Evolutionary conservation across 2,113 vertebrate genomes (phyloP), one percentile per base, ranked within the genome.

Genomic region (Cottus gobio): DNA sequence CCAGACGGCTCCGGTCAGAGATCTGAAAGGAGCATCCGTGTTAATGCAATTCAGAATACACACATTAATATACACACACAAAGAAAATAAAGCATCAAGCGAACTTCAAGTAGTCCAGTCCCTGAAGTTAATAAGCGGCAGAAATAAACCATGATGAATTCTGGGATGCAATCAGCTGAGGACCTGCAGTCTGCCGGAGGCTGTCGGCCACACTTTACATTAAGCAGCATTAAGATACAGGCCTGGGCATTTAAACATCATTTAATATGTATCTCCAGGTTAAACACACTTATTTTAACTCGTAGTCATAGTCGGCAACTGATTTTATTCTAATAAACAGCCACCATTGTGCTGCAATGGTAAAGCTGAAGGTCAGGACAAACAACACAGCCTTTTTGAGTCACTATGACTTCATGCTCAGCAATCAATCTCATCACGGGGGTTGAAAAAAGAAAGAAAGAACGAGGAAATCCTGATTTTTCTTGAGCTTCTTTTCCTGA

Each of bases 221-320:
- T 69, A 54, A 69, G 22, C 54, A 68, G 56, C 30, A 31, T 34
- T 79, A 20, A 30, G 61, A 62, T 71, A n/a, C n/a, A n/a, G n/a
- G n/a, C 11, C 12, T 1, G 10, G 39, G 18, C 52, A 58, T 52
- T 26, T 20, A 28, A 58, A 12, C 39, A 61, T 9, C n/a, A 62
- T 31, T 15, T 26, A 3, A 16, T 12, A 16, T 10, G 57, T 46
- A 65, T 48, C 34, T 71, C 61, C 46, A 57, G 16, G 22, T 57
- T 58, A 15, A 61, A 34, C 34, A 7, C 3, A 1, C 7, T 62
- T 1, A 1, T 50, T 61, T 6, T 1, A 42, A 31, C 2, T 44
- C 18, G 0, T 24, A 26, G 42, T n/a, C 1, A 39, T 37, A n/a
- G 11, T 54, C 34, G 5, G 36, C 18, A 44, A 11, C 0, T 26